A percentile compares a stretch with the other conserved stretches of the same genome.
These are phyloP conservation scores for Actenoides lindsayi DNA, from an alignment of 2,113 vertebrate genomes.

Conservation along the genomic window DNA sequence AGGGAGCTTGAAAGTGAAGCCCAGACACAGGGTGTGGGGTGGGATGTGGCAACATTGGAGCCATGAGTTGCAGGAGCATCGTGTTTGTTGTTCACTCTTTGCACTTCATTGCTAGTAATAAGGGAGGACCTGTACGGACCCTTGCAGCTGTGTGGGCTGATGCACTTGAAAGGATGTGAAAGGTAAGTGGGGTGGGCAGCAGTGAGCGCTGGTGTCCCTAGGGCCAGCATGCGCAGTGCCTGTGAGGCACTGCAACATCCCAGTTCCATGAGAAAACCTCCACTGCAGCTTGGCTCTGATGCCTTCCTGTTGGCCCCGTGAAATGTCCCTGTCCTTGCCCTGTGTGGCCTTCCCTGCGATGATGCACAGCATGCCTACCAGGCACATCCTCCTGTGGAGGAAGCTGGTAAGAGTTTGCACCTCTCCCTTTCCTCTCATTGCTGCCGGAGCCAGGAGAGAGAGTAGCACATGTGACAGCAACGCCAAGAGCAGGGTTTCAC, in stretches of 20 bases:
- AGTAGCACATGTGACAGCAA: background rate
- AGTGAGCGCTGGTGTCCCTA: fast-evolving
- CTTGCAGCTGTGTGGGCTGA: fast-evolving
- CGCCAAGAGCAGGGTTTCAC: background rate
- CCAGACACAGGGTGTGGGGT: fast-evolving
- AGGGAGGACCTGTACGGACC: fast-evolving
- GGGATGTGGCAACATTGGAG: fast-evolving
- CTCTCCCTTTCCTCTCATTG: background rate
- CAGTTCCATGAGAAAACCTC: background rate
- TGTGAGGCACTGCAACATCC: background rate
- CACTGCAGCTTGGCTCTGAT: background rate
- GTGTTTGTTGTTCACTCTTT: background rate
- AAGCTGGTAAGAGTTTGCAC: fast-evolving
- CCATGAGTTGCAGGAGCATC: fast-evolving
- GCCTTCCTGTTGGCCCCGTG: background rate
- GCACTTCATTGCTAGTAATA: fast-evolving
- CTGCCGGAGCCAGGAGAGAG: background rate
- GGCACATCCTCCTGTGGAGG: background rate
- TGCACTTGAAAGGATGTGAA: background rate
- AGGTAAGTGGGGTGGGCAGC: background rate
- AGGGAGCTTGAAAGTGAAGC: background rate
- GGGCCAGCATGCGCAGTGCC: fast-evolving
- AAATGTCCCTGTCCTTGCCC: background rate
- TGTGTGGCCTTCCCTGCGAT: background rate
- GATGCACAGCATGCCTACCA: background rate